A percentile compares a stretch with the other conserved stretches of the same genome.
These are phyloP conservation scores for Ooceraea biroi DNA, from an alignment of 1,140 invertebrate genomes.

Conservation along the genomic window DNA sequence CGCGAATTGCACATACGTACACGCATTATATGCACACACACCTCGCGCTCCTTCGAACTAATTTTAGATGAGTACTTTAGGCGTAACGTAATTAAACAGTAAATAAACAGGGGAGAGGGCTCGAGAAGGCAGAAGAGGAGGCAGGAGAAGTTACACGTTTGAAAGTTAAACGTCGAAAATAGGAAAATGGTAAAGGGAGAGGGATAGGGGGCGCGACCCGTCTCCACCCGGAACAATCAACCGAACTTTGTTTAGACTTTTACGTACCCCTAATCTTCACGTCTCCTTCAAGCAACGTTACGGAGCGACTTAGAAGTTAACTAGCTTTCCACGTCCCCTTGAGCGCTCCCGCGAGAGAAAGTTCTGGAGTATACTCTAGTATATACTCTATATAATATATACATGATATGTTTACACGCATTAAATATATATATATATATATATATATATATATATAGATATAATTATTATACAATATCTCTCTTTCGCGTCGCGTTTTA, in stretches of 20 bases:
- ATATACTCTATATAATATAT: slow-evolving; percentile 45
- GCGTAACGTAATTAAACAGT: slow-evolving; percentile 10
- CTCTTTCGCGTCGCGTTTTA: slow-evolving; percentile 24
- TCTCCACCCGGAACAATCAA: slow-evolving; percentile 83
- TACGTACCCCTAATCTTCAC: slow-evolving; percentile 67
- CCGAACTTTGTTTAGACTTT: slow-evolving; percentile 84
- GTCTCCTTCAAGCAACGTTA: slow-evolving; percentile 5
- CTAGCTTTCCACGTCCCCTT: slow-evolving; percentile 34
- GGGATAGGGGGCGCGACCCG: slow-evolving; percentile 46
- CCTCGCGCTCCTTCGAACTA: slow-evolving; percentile 72
- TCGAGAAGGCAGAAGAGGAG: no score
- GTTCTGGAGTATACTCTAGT: slow-evolving; percentile 44
- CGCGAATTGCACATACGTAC: slow-evolving; percentile 68
- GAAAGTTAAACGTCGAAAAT: not conserved
- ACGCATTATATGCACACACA: slow-evolving; percentile 56
- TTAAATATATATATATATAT: slow-evolving; percentile 56
- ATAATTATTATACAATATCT: slow-evolving; percentile 65
- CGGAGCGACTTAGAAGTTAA: slow-evolving; percentile 47
- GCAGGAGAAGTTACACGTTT: no score
- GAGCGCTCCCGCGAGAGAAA: slow-evolving; percentile 9
- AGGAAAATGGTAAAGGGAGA: slow-evolving; percentile 25
- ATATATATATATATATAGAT: slow-evolving; percentile 65
- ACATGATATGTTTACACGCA: slow-evolving; percentile 63
- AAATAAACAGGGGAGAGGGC: slow-evolving; percentile 13
- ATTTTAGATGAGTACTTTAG: slow-evolving; percentile 59